Base-by-base conservation (phyloP, 2,888 invertebrate species). In the Amphipyra tragopoginis region DNA sequence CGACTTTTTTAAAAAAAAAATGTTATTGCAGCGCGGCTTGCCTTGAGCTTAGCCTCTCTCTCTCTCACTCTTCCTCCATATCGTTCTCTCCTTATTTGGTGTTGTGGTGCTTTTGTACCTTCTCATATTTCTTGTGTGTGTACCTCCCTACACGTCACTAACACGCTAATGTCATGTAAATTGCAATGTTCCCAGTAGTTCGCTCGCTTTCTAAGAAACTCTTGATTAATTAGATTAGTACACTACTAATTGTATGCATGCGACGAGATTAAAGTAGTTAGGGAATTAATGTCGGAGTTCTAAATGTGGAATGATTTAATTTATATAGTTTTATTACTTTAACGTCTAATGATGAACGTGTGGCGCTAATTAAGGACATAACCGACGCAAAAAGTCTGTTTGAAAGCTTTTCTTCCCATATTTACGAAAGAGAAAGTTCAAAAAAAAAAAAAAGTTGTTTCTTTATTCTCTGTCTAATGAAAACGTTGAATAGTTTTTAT, bases 211-310 rank as follows among this genome's bases (percentile, higher is more conserved):
- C 69, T 55, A 51, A 34, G 13, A 8, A 52, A 44, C n/a, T 62
- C 36, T 40, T 62, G 29, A 51, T 67, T 51, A 69, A 62, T 62
- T 47, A 34, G n/a, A 14, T 47, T 48, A 47, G 13, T 6, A n/a
- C 0, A 33, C 6, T 9, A 11, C 10, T 54, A 5, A 40, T 53
- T 42, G 49, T 40, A 15, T 14, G 14, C 33, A 14, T 10, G 29
- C 2, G 14, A 39, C 5, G 36, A 15, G 21, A 10, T 33, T 39
- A 11, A 38, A 47, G 8, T 42, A n/a, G 7, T 49, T 50, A 36
- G n/a, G 21, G 21, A 21, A 3, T 21, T 21, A 21, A 2, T 29
- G 33, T n/a, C 8, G 9, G 33, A 10, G 11, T 47, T 29, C 29
- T 33, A 29, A 7, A 15, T 39, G 34, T 15, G 14, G 15, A 13